phyloP scores from a whole-genome alignment of 2,888 invertebrate genomes.

The Brenthis hecate region DNA sequence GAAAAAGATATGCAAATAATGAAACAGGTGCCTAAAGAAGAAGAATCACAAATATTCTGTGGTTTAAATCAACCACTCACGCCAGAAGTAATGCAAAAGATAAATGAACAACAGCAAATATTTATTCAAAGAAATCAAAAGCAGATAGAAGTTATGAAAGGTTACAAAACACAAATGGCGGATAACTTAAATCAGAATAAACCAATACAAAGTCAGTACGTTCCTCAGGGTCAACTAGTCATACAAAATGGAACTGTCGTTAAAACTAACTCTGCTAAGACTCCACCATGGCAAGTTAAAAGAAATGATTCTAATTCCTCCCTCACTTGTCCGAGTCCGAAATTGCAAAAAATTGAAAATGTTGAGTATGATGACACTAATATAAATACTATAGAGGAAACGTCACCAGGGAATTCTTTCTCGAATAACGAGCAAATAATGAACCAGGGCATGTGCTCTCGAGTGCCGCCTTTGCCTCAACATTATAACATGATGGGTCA shows the following conservation, averaged over 20 bases:
- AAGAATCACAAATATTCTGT: conserved; percentile 74
- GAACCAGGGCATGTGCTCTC: conserved; percentile 83
- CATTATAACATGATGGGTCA: conserved; percentile 79
- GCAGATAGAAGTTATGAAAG: conserved; percentile 80
- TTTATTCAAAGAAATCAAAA: conserved; percentile 81
- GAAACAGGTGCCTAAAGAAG: conserved; percentile 62
- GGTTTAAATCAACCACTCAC: conserved; percentile 75
- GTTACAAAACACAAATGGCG: conserved; percentile 65
- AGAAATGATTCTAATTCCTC: conserved; percentile 57
- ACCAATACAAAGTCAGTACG: conserved; percentile 58
- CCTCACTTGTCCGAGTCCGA: conserved; percentile 64
- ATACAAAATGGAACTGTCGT: conserved; percentile 78
- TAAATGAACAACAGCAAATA: conserved; percentile 81
- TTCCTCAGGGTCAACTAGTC: conserved; percentile 69
- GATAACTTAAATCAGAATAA: conserved; percentile 65
- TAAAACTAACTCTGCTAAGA: conserved; percentile 78
- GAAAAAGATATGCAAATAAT: conserved; percentile 55
- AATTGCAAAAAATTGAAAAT: conserved; percentile 63
- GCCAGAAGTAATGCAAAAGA: conserved; percentile 80
- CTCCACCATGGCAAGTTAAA: conserved; percentile 84
- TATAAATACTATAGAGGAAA: conserved; percentile 66
- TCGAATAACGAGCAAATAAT: conserved; percentile 61
- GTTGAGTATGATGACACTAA: conserved; percentile 66
- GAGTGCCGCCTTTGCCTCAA: conserved; percentile 88
- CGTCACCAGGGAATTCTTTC: conserved; percentile 60